Base-by-base conservation (phyloP, 2,797 vertebrate genomes). In the Sardinella longiceps region DNA sequence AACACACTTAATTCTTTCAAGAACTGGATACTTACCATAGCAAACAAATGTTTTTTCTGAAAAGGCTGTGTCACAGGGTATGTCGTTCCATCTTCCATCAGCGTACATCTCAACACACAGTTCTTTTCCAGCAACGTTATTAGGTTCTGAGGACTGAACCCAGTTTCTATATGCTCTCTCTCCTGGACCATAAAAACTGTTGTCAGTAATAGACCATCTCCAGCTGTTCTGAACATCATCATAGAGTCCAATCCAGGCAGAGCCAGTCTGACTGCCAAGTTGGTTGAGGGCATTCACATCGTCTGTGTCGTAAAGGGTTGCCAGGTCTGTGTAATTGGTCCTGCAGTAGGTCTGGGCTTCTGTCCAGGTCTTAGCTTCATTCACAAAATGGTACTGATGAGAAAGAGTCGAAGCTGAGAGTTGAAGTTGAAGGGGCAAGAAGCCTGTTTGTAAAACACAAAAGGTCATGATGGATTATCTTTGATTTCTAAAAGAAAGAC, bases 341-440 rank as follows among this genome's bases (percentile, higher is more conserved):
- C 82, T 51, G 66, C 82, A 83, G 82, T 77, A 83, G 3, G 1
- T 48, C 82, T 83, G 82, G 20, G 82, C 82, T 20, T 77, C 28
- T 77, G 3, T 51, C 82, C 82, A 83, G 18, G 6, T 83, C 23
- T 53, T 30, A 4, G 3, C 1, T n/a, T 11, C 25, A 33, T 53
- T 53, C 30, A 77, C 63, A 77, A 77, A 77, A 30, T 53, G 30
- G 37, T 51, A 83, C 1, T 77, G 66, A 3, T 14, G 82, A 77
- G 82, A 83, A 37, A 77, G 12, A 50, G 28, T n/a, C 11, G 45
- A 77, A 20, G 7, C 5, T n/a, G 51, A 77, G 12, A 50, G 28
- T n/a, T 20, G 45, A 77, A 20, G 7, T 3, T n/a, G n/a, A 11
- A 77, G 66, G 45, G 63, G 37, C 10, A 77, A 30, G 45, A 74